Evolutionary conservation across 2,888 invertebrate genomes (phyloP), one percentile per base, ranked within the genome.

Genomic region (Disparrhopalites patrizii): DNA sequence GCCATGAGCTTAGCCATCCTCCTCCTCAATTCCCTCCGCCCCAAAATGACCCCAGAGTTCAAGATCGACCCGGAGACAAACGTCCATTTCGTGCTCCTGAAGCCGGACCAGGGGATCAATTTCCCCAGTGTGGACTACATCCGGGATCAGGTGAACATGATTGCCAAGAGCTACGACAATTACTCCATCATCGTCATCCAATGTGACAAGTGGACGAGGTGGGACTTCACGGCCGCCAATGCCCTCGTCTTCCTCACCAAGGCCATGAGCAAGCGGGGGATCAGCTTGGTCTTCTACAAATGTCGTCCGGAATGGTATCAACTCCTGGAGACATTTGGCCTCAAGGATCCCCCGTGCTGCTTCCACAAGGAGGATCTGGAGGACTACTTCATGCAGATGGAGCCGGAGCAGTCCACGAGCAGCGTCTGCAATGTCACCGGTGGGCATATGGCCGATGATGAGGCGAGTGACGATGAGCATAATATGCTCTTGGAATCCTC

Each of bases 1-100:
- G 87, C 87, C 28, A 81, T 91, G 58, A 92, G 92, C 79, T 83
- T 93, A 64, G 80, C 90, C 63, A 90, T 92, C 77, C 89, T 93
- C 73, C 82, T 93, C 60, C 91, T 93, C 77, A 89, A 91, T 80
- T 90, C 90, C 18, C 91, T 93, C 0, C 83, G 91, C 61, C 92
- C 93, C 47, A 90, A 91, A 79, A 86, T 93, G 71, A 78, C 82
- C 33, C 86, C 91, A 13, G 90, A 91, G 80, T 84, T 85, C 77
- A 81, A 89, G 43, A 84, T 83, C 78, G 90, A 73, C 15, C 66
- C 66, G 0, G 58, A 65, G 13, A 66, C 67, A 15, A 52, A 56
- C 0, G 31, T 68, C 0, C 62, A 66, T 28, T 73, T 69, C 38
- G 47, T 71, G 8, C 38, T 65, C 10, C 62, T 68, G 1, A 69